Conservation (phyloP, 2,113 vertebrate species). For the Sebastes schlegelii region DNA sequence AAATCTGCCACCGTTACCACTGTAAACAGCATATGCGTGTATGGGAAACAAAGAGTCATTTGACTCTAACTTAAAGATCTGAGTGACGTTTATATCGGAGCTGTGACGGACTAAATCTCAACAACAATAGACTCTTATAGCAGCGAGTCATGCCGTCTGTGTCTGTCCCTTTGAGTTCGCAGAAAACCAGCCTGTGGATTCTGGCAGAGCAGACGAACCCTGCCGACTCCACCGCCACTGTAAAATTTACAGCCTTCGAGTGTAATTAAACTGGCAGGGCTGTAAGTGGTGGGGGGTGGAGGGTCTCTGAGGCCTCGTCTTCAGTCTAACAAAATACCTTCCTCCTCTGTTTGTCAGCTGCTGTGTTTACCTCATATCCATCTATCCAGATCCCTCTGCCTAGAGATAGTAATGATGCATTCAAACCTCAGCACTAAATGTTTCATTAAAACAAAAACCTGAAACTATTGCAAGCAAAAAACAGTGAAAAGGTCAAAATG, state of each 20-base stretch:
- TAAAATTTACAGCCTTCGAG: slow-evolving; percentile 76
- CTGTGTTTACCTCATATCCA: not conserved
- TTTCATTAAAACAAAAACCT: not conserved
- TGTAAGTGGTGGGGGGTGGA: slow-evolving; percentile 51
- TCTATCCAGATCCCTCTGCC: not conserved
- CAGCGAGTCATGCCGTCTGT: not conserved
- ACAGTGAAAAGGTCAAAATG: not conserved
- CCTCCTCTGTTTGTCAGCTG: slow-evolving; percentile 24
- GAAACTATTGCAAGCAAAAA: not conserved
- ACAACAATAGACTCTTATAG: slow-evolving; percentile 27
- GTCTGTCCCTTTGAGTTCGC: slow-evolving; percentile 47
- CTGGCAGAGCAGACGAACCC: slow-evolving; percentile 57
- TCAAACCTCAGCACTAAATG: not conserved
- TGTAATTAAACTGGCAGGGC: slow-evolving; percentile 74
- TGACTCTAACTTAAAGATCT: no score
- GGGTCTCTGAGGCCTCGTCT: slow-evolving; percentile 24
- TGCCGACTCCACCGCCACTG: slow-evolving; percentile 61
- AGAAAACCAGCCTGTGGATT: slow-evolving; percentile 55
- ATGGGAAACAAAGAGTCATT: no score
- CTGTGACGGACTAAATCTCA: not conserved
- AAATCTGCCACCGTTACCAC: no score
- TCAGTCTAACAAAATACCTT: slow-evolving; percentile 12
- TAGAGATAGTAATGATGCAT: not conserved
- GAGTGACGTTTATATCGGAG: no score
- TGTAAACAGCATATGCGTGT: no score